Evolutionary conservation across 2,113 vertebrate species (phyloP).

Genomic region (Platysternon megacephalum): DNA sequence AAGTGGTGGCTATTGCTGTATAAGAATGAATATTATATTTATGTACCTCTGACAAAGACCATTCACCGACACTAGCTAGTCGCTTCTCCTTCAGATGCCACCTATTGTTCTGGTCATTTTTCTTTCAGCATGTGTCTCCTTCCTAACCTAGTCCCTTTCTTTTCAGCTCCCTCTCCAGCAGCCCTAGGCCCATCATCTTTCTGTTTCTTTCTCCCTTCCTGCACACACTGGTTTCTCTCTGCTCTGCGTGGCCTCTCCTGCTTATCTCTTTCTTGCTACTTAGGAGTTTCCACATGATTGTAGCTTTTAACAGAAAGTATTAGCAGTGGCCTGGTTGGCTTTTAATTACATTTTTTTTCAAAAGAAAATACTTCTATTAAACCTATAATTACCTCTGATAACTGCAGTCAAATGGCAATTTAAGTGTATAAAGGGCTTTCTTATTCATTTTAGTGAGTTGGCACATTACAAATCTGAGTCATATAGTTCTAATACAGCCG

Average conservation of each 20-base stretch:
- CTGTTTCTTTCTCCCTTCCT: background rate
- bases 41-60: background rate
- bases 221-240: fast-evolving
- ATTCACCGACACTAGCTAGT: background rate
- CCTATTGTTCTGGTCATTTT: background rate
- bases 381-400: background rate
- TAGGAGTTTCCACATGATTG: background rate
- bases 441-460: background rate
- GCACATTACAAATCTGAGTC: background rate
- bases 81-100: background rate
- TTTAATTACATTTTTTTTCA: background rate
- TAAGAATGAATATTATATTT: background rate
- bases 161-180: background rate
- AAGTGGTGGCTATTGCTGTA: background rate
- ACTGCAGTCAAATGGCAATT: background rate
- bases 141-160: background rate
- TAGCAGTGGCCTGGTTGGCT: background rate
- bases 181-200: background rate
- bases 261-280: background rate
- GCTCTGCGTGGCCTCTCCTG: fast-evolving
- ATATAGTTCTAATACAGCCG: background rate
- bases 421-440: background rate
- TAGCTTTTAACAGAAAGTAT: background rate
- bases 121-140: background rate
- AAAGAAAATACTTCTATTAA: background rate